Evolutionary conservation across 1,140 invertebrate species (phyloP).

Genomic region (Mycetomoellerius zeteki): DNA sequence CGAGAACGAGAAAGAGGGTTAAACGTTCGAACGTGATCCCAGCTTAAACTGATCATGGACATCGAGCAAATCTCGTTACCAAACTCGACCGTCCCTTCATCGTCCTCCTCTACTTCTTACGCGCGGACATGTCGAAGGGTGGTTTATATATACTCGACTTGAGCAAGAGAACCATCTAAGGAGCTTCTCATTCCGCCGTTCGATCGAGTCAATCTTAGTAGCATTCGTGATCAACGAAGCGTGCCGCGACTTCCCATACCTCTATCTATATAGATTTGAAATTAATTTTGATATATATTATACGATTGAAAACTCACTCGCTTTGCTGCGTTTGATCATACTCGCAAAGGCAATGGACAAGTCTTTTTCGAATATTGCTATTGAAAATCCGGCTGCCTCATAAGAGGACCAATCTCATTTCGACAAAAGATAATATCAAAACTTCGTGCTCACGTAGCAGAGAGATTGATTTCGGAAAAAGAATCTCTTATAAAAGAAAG

Average conservation of each 20-base stretch:
- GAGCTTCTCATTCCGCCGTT: slow-evolving; percentile 75
- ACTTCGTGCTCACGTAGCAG: background rate
- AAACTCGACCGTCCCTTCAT: slow-evolving; percentile 61
- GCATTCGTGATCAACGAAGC: slow-evolving; percentile 81
- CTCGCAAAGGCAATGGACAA: background rate
- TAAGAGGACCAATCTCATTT: background rate
- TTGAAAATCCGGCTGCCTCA: background rate
- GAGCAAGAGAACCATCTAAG: slow-evolving; percentile 74
- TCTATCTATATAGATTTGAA: slow-evolving; percentile 71
- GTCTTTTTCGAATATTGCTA: slow-evolving; percentile 41
- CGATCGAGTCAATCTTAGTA: slow-evolving; percentile 80
- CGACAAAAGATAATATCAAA: background rate
- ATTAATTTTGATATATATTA: slow-evolving; percentile 78
- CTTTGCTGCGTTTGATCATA: slow-evolving; percentile 53
- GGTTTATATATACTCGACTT: slow-evolving; percentile 77
- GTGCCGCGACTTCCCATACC: slow-evolving; percentile 70
- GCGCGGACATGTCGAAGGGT: slow-evolving; percentile 42
- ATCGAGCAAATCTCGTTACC: slow-evolving; percentile 82
- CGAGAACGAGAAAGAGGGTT: slow-evolving; percentile 75
- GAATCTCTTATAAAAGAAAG: background rate
- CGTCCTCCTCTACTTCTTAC: slow-evolving; percentile 34
- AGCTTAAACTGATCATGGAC: slow-evolving; percentile 83
- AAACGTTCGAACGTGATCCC: slow-evolving; percentile 83
- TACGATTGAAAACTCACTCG: slow-evolving; percentile 71
- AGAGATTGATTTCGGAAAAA: background rate